Evolutionary conservation across 2,113 vertebrate genomes (phyloP).

Genomic region (Cololabis saira): DNA sequence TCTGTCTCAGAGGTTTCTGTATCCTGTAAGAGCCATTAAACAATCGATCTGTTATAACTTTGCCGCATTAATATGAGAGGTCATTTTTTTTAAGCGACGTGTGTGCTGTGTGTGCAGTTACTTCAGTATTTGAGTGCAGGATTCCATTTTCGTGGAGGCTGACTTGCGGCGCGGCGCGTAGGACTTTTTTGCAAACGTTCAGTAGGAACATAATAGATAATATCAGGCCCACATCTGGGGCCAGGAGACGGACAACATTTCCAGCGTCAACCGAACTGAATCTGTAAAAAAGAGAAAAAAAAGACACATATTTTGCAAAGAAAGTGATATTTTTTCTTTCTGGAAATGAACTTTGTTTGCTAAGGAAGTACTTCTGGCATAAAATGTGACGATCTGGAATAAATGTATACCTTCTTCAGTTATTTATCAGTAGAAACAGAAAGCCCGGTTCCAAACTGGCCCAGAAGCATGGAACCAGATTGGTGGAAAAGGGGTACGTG

Average conservation of each 20-base stretch:
- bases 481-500: too few relatives aligned
- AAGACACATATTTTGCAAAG: background rate
- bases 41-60: background rate
- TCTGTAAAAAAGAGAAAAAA: constrained; percentile 62
- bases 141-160: constrained; percentile 65
- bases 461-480: too few relatives aligned
- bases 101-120: constrained; percentile 21
- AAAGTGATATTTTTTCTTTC: too few relatives aligned
- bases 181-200: constrained; percentile 70
- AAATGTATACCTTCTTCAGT: too few relatives aligned
- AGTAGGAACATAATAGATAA: constrained; percentile 66
- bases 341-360: background rate
- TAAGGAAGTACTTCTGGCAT: background rate
- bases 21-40: constrained; percentile 47
- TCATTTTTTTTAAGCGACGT: background rate
- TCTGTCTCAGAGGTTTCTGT: constrained; percentile 75
- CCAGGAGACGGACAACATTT: constrained; percentile 74
- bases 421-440: too few relatives aligned
- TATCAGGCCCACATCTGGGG: constrained; percentile 76
- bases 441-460: too few relatives aligned
- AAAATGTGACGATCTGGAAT: too few relatives aligned
- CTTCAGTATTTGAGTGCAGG: constrained; percentile 59
- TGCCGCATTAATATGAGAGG: background rate
- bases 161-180: constrained; percentile 42
- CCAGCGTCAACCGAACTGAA: constrained; percentile 75